Conservation (phyloP, 92 coral and sea anemone species). For the Porites cylindrica region DNA sequence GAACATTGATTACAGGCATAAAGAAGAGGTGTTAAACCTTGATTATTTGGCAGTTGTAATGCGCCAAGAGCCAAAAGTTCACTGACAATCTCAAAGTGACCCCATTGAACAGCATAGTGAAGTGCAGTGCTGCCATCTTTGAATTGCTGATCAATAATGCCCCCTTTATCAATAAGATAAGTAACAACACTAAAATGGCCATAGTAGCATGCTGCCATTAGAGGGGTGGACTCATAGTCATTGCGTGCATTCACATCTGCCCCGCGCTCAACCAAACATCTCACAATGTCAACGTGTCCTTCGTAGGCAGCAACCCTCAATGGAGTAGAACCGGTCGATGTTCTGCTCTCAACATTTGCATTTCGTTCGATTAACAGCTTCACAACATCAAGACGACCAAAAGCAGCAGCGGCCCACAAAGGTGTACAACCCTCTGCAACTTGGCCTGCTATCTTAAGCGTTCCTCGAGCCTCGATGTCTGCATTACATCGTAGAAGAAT, state of each 20-base stretch:
- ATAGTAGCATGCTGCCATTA: conserved; percentile 76
- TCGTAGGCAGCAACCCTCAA: no score
- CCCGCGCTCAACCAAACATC: conserved; percentile 4
- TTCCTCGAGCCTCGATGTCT: no score
- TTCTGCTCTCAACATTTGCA: no score
- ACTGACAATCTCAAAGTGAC: conserved; percentile 62
- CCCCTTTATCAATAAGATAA: conserved; percentile 69
- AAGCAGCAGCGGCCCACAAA: no score
- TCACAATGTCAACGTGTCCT: no score
- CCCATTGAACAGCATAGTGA: conserved; percentile 75
- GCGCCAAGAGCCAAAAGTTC: conserved; percentile 62
- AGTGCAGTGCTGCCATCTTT: conserved; percentile 73
- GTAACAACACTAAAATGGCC: conserved; percentile 73
- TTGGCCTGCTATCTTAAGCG: no score
- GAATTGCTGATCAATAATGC: conserved; percentile 65
- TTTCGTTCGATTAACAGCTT: no score
- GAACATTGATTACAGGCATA: conserved; percentile 75
- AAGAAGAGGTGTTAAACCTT: conserved; percentile 71
- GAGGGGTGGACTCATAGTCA: conserved; percentile 73
- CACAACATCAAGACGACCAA: no score
- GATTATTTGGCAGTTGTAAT: conserved; percentile 54
- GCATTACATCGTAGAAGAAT: no score
- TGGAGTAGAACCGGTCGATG: no score
- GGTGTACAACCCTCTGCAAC: no score
- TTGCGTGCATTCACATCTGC: conserved; percentile 70